A percentile compares a stretch with the other conserved stretches of the same genome.
These are phyloP conservation scores for Sebastolobus alascanus DNA, from an alignment of 2,797 vertebrate species.

Conservation along the genomic window DNA sequence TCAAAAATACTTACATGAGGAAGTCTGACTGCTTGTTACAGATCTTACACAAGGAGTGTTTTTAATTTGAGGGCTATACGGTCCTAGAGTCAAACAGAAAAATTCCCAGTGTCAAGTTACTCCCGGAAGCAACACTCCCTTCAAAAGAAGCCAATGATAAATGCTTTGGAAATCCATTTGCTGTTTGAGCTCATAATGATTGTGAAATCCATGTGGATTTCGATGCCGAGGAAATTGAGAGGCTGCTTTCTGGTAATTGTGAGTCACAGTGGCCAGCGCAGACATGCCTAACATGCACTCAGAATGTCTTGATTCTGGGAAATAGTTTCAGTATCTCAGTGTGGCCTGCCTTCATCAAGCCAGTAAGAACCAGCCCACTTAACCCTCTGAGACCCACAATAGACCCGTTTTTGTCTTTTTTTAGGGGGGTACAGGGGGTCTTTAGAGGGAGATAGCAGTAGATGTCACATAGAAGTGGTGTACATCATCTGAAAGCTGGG, in stretches of 20 bases:
- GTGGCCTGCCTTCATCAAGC: not conserved
- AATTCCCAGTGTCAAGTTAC: slow-evolving; percentile 10
- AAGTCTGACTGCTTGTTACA: not conserved
- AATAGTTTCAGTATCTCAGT: not conserved
- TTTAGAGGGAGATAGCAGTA: no score
- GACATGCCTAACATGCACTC: not conserved
- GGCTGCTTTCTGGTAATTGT: slow-evolving; percentile 56
- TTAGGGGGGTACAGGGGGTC: no score
- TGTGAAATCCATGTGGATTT: slow-evolving; percentile 57
- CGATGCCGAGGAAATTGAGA: slow-evolving; percentile 42
- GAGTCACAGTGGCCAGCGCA: slow-evolving; percentile 49
- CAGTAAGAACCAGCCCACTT: not conserved
- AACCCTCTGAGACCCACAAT: no score
- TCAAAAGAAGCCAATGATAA: not conserved
- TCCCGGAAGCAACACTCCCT: slow-evolving; percentile 19
- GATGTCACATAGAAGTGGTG: no score
- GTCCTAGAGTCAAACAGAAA: not conserved
- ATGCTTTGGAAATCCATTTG: not conserved
- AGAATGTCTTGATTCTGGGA: not conserved
- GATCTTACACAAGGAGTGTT: not conserved
- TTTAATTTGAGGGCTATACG: not conserved
- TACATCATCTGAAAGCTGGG: no score
- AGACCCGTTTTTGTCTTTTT: no score
- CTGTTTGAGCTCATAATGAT: not conserved
- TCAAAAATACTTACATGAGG: slow-evolving; percentile 1